phyloP scores from a whole-genome alignment of 2,888 invertebrate species.

The Dasysyrphus tricinctus region DNA sequence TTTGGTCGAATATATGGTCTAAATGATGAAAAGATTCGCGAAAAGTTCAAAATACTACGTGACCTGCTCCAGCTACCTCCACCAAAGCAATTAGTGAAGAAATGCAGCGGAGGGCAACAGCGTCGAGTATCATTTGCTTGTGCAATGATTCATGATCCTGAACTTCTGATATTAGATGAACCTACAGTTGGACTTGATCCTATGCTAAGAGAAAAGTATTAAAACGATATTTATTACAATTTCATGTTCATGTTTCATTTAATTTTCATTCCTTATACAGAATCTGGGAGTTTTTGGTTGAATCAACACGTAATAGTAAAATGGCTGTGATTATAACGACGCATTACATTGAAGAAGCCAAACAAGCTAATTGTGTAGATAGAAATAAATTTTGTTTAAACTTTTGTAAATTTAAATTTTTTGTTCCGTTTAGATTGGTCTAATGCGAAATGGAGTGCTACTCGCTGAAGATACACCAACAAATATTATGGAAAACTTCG shows the following conservation, averaged over 20 bases:
- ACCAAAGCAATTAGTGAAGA: conserved; percentile 86
- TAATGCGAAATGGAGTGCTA: conserved; percentile 93
- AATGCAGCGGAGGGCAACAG: conserved; percentile 95
- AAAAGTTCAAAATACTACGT: conserved; percentile 88
- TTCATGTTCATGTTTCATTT: not conserved
- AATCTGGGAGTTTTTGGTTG: conserved; percentile 94
- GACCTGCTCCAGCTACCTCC: conserved; percentile 91
- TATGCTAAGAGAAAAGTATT: conserved; percentile 90
- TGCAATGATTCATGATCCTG: conserved; percentile 94
- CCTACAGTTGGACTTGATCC: conserved; percentile 98
- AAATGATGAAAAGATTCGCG: conserved; percentile 86
- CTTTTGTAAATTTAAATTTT: not conserved
- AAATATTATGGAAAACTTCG: conserved; percentile 88
- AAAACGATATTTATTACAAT: not conserved
- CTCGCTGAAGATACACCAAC: conserved; percentile 93
- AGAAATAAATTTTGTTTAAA: not conserved
- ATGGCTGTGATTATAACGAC: conserved; percentile 96
- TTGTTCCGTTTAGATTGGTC: conserved; percentile 88
- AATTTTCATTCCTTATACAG: conserved; percentile 84
- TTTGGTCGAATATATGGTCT: conserved; percentile 94
- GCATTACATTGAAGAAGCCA: conserved; percentile 97
- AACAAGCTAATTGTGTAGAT: conserved; percentile 90
- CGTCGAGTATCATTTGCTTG: conserved; percentile 94
- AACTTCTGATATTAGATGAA: conserved; percentile 94
- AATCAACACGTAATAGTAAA: conserved; percentile 88